Conservation (phyloP, 2,113 vertebrate species). For the Sinocyclocheilus maitianheensis region DNA sequence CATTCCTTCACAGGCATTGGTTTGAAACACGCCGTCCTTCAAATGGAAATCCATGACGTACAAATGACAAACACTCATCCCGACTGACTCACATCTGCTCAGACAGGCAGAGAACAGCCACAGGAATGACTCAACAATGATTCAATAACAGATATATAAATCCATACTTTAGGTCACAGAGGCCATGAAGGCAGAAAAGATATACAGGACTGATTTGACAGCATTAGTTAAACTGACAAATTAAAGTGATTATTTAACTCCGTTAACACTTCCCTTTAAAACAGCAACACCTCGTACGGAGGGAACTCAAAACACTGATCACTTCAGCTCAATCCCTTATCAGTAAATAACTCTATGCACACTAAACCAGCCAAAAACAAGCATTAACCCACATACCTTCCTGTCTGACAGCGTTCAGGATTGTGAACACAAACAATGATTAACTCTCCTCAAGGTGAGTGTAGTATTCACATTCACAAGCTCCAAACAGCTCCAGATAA, state of each 20-base stretch:
- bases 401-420: neutral
- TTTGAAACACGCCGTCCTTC: neutral
- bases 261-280: neutral
- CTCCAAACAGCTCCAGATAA: neutral
- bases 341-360: neutral
- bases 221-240: neutral
- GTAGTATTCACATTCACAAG: conserved; percentile 35
- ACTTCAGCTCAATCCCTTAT: neutral
- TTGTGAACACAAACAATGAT: conserved; percentile 27
- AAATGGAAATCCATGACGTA: neutral
- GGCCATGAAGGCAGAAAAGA: neutral
- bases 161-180: neutral
- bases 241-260: neutral
- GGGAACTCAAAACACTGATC: neutral
- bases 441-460: conserved; percentile 36
- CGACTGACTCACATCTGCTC: neutral
- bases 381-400: neutral
- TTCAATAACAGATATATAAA: neutral
- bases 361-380: neutral
- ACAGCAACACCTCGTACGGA: neutral
- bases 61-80: neutral
- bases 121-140: neutral
- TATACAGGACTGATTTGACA: neutral
- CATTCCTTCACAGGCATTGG: conserved; percentile 40
- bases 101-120: neutral